These are phyloP conservation scores for Amitus sp. DNA, from an alignment of 2,888 invertebrate species.

Conservation along the genomic window DNA sequence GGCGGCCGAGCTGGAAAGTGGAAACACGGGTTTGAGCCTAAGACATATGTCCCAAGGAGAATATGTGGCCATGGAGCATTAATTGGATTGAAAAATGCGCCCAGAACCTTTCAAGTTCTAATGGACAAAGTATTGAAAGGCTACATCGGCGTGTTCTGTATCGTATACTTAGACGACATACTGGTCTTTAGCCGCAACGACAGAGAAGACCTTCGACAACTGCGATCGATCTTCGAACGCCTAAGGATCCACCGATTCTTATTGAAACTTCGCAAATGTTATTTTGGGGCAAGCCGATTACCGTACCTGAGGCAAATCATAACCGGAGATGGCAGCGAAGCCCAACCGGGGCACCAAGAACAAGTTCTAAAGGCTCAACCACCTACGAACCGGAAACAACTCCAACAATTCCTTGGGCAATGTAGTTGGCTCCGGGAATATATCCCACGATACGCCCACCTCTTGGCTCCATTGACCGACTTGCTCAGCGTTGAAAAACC, in stretches of 20 bases:
- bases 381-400: conserved; percentile 12
- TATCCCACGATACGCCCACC: conserved; percentile 4
- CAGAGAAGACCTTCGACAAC: conserved; percentile 35
- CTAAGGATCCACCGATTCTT: conserved; percentile 26
- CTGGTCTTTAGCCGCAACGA: conserved; percentile 36
- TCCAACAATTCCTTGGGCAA: conserved; percentile 11
- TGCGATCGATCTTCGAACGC: conserved; percentile 35
- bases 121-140: conserved; percentile 40
- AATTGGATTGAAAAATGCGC: conserved; percentile 1
- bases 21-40: no score
- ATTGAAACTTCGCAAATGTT: conserved; percentile 24
- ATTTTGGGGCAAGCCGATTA: conserved; percentile 35
- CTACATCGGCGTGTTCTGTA: conserved; percentile 22
- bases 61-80: no score
- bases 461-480: conserved; percentile 12
- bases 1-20: no score
- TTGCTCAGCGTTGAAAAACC: not conserved
- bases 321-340: not conserved
- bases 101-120: conserved; percentile 6
- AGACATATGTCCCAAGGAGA: no score
- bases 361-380: conserved; percentile 6
- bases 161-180: conserved; percentile 49
- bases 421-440: conserved; percentile 34
- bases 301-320: conserved; percentile 43
- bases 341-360: conserved; percentile 1